Evolutionary conservation across 2,113 vertebrate genomes (phyloP), one percentile per base, ranked within the genome.

Genomic region (Pungitius pungitius): DNA sequence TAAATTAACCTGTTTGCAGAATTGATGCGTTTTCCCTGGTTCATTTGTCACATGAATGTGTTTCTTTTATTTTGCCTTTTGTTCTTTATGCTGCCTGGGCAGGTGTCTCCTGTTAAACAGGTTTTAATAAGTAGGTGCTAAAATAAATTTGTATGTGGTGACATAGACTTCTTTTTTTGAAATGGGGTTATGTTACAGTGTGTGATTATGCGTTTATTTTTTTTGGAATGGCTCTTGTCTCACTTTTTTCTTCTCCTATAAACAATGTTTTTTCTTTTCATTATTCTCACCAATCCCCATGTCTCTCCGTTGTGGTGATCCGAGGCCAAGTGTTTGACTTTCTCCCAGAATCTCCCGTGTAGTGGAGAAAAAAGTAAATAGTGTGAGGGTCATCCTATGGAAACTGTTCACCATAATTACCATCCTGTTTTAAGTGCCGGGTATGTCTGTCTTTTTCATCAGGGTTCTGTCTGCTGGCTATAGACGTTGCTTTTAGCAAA

Each of bases 371-470:
- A 78, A 84, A 81, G 58, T 57, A 77, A 83, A 85, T 56, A 74
- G 59, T 78, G 73, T 8, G 73, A 85, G 59, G 89, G 82, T 84
- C 86, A 83, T 88, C 79, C 72, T 87, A 87, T 89, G 87, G 86
- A 91, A 91, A 88, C 60, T 58, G 54, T 62, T 89, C 76, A 68
- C 70, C 72, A 78, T 87, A 86, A 91, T 90, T 88, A 82, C 75
- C 24, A 45, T 64, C 78, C 75, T 56, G 45, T 60, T 81, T 77
- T 87, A 78, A 85, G 73, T 74, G 71, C 33, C 85, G 75, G 73
- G 58, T 60, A 70, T 81, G 79, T 79, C 81, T 81, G 78, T 73
- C 54, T 76, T 81, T 86, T 83, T 59, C 59, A 74, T 67, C 69
- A 49, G 85, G 58, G 15, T 40, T 54, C 63, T 35, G 78, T 78